A percentile compares a stretch with the other conserved stretches of the same genome.
phyloP scores from a whole-genome alignment of 2,797 vertebrate species.

The Catostomus latipinnis region DNA sequence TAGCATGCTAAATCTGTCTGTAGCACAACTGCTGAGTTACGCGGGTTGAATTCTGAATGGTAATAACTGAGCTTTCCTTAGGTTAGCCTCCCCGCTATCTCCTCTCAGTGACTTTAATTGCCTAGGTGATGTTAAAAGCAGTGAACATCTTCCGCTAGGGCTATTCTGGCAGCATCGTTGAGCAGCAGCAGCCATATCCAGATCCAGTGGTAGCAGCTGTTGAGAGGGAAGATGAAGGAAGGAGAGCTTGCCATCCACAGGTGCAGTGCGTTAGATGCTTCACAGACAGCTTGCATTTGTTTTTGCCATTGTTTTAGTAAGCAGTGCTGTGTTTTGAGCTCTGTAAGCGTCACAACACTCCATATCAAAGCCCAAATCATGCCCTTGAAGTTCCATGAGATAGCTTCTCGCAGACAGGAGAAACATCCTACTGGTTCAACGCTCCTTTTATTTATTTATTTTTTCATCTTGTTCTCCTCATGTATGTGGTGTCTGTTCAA shows the following conservation, averaged over 20 bases:
- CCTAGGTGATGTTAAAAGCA: constrained; percentile 45
- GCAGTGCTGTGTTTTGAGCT: constrained; percentile 60
- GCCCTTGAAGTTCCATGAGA: constrained; percentile 66
- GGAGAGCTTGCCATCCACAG: constrained; percentile 52
- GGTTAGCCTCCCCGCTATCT: constrained; percentile 23
- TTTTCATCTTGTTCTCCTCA: constrained; percentile 38
- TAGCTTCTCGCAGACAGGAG: constrained; percentile 57
- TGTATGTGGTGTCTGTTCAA: constrained; percentile 49
- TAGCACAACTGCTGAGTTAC: constrained; percentile 1
- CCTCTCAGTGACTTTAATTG: constrained; percentile 40
- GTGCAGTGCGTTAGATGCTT: constrained; percentile 53
- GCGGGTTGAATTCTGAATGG: constrained; percentile 15
- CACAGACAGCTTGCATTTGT: constrained; percentile 56
- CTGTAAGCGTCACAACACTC: constrained; percentile 61
- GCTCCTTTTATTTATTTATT: constrained; percentile 61
- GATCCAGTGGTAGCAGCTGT: constrained; percentile 46
- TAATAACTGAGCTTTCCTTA: constrained; percentile 12
- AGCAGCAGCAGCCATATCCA: constrained; percentile 23
- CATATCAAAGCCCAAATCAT: constrained; percentile 64
- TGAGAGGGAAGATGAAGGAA: constrained; percentile 45
- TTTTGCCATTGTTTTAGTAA: constrained; percentile 64
- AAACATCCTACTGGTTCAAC: constrained; percentile 54
- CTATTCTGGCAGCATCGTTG: constrained; percentile 38
- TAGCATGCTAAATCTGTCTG: background rate
- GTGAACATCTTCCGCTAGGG: constrained; percentile 25